Conservation (phyloP, 2,888 invertebrate species). For the Pachycephus smyrnensis region DNA sequence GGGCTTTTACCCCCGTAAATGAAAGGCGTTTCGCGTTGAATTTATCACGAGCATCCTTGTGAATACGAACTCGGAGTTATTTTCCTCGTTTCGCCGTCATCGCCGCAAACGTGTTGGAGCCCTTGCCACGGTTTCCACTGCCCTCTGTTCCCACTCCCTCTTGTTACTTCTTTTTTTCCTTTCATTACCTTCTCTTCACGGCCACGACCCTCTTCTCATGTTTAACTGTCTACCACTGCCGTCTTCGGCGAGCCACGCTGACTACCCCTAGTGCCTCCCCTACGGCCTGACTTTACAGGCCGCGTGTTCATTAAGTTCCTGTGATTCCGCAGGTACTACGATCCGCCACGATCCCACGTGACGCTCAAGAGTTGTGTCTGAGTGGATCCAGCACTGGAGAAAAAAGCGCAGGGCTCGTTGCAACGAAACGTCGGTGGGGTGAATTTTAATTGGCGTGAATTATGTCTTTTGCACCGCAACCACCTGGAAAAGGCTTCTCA, state of each 20-base stretch:
- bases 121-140: not conserved
- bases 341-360: too few species aligned
- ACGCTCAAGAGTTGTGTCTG: slow-evolving; percentile 33
- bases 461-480: slow-evolving; percentile 41
- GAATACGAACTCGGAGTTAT: slow-evolving; percentile 40
- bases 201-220: not conserved
- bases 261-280: slow-evolving; percentile 1
- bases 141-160: not conserved
- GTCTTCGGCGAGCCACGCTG: not conserved
- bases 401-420: slow-evolving; percentile 39
- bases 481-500: not conserved
- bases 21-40: slow-evolving; percentile 39
- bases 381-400: slow-evolving; percentile 43
- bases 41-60: slow-evolving; percentile 38
- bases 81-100: slow-evolving; percentile 43
- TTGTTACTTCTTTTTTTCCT: not conserved
- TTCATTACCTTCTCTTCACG: not conserved
- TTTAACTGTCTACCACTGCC: not conserved
- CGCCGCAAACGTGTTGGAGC: slow-evolving; percentile 20
- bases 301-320: slow-evolving; percentile 41
- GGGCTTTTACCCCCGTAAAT: slow-evolving; percentile 32
- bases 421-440: slow-evolving; percentile 35
- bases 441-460: slow-evolving; percentile 54
- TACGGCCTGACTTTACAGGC: slow-evolving; percentile 10
- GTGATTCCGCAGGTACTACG: slow-evolving; percentile 19